These are phyloP conservation scores for Calameuta pallipes DNA, from an alignment of 2,888 invertebrate species.

Conservation along the genomic window DNA sequence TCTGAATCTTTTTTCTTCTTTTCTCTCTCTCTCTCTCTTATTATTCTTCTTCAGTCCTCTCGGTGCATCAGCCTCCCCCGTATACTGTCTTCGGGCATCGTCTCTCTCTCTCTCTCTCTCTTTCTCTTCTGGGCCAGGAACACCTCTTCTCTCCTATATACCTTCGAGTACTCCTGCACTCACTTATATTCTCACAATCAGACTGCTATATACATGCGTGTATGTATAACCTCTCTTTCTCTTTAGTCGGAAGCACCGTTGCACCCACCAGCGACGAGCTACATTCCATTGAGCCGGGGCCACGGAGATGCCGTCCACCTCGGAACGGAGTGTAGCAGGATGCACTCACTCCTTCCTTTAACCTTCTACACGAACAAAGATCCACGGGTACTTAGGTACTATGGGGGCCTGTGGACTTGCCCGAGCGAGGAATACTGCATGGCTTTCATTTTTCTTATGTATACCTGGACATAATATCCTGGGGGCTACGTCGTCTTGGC, in stretches of 20 bases:
- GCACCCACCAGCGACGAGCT: slow-evolving; percentile 24
- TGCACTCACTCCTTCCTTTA: neutral
- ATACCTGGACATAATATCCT: neutral
- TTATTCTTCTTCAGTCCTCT: slow-evolving; percentile 6
- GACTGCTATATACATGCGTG: neutral
- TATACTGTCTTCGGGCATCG: slow-evolving; percentile 6
- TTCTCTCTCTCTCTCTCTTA: slow-evolving; percentile 22
- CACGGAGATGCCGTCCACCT: slow-evolving; percentile 21
- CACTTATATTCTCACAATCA: neutral
- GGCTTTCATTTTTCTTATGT: slow-evolving; percentile 21
- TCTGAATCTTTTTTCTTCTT: slow-evolving; percentile 20
- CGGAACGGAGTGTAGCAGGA: slow-evolving; percentile 7
- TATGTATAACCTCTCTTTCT: slow-evolving; percentile 18
- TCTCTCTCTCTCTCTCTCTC: slow-evolving; percentile 12
- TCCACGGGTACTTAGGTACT: slow-evolving; percentile 14
- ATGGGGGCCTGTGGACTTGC: neutral
- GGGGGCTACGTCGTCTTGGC: neutral
- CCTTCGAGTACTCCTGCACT: slow-evolving; percentile 19
- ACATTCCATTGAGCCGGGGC: slow-evolving; percentile 26
- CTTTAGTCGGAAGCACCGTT: slow-evolving; percentile 13
- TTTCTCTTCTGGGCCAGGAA: slow-evolving; percentile 6
- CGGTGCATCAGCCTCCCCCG: slow-evolving; percentile 8
- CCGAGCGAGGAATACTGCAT: slow-evolving; percentile 8
- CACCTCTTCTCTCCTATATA: slow-evolving; percentile 14
- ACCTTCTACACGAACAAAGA: slow-evolving; percentile 26